Conservation (phyloP, 2,888 invertebrate species). For the Leucoma salicis region DNA sequence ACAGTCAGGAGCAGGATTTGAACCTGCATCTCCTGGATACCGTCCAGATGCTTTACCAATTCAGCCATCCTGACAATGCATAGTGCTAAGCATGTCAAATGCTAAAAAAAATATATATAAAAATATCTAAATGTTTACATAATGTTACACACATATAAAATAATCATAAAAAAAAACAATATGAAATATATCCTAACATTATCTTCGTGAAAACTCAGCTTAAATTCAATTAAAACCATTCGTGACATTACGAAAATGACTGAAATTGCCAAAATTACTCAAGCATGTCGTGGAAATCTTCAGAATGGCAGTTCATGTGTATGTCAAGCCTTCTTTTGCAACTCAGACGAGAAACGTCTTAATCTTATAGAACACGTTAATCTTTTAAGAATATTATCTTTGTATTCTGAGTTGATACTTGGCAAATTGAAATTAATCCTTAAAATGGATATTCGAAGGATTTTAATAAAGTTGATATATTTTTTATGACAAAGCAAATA, state of each 20-base stretch:
- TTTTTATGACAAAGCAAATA: too few species aligned
- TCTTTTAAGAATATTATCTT: conserved; percentile 44
- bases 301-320: conserved; percentile 15
- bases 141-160: neutral
- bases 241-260: conserved; percentile 19
- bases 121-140: too few species aligned
- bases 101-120: too few species aligned
- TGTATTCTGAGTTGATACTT: conserved; percentile 38
- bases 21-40: too few species aligned
- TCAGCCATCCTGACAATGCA: too few species aligned
- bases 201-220: conserved; percentile 13
- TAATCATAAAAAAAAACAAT: neutral
- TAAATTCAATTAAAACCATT: conserved; percentile 31
- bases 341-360: conserved; percentile 31
- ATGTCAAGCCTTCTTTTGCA: conserved; percentile 33
- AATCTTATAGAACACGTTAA: conserved; percentile 36
- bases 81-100: too few species aligned
- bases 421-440: conserved; percentile 23
- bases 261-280: conserved; percentile 19
- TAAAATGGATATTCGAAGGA: conserved; percentile 20
- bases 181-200: conserved; percentile 5
- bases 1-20: too few species aligned
- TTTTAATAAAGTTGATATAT: conserved; percentile 16
- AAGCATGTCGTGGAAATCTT: conserved; percentile 18
- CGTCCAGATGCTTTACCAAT: too few species aligned